Conservation (phyloP, 2,888 invertebrate species). For the Ormyrus labotus region DNA sequence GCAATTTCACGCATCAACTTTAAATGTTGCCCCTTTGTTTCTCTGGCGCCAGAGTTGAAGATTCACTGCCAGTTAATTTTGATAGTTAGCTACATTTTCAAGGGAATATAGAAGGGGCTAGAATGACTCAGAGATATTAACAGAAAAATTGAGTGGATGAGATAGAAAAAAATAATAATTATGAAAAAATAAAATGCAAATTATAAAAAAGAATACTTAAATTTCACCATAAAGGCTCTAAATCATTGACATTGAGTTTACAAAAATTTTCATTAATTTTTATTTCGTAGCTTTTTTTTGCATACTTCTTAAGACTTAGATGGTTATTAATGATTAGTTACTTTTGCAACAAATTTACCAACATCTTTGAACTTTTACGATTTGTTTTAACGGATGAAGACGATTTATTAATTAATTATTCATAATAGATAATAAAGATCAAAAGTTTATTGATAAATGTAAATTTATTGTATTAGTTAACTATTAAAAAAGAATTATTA, state of each 20-base stretch:
- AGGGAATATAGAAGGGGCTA: background rate
- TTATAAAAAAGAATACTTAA: slow-evolving; percentile 6
- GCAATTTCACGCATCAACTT: slow-evolving; percentile 37
- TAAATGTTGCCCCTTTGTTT: slow-evolving; percentile 45
- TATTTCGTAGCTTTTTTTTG: too few relatives aligned
- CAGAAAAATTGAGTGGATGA: slow-evolving; percentile 28
- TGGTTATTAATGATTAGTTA: slow-evolving; percentile 3
- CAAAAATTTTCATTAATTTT: background rate
- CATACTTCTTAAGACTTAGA: too few relatives aligned
- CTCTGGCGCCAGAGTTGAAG: slow-evolving; percentile 42
- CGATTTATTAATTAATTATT: too few relatives aligned
- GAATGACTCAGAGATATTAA: slow-evolving; percentile 29
- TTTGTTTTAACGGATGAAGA: background rate
- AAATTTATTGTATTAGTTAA: too few relatives aligned
- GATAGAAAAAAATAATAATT: slow-evolving; percentile 26
- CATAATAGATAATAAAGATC: too few relatives aligned
- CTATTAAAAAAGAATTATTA: too few relatives aligned
- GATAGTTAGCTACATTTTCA: slow-evolving; percentile 25
- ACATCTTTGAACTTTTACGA: slow-evolving; percentile 12
- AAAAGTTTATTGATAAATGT: too few relatives aligned
- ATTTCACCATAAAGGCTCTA: slow-evolving; percentile 32
- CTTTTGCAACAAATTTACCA: slow-evolving; percentile 15
- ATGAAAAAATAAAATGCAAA: background rate
- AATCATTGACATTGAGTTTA: slow-evolving; percentile 15
- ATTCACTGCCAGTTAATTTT: slow-evolving; percentile 54